Evolutionary conservation across 2,797 vertebrate species (phyloP).

Genomic region (Urosaurus nigricauda): DNA sequence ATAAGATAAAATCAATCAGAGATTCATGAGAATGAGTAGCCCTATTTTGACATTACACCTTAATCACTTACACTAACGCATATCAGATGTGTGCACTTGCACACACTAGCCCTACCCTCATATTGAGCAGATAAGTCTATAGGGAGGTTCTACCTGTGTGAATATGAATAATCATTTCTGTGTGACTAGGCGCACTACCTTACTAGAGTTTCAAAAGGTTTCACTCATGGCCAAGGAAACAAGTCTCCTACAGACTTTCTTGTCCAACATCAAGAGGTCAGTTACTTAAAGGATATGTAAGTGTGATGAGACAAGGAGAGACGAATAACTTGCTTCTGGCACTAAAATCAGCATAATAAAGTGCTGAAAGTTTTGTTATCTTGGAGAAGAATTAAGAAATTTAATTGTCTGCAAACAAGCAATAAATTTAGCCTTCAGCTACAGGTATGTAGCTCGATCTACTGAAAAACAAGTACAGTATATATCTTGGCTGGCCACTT

Average conservation of each 20-base stretch:
- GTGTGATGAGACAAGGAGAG: neutral
- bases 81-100: no score
- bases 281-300: neutral
- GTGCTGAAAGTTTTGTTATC: slow-evolving; percentile 34
- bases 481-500: slow-evolving; percentile 9
- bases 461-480: slow-evolving; percentile 44
- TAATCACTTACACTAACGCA: no score
- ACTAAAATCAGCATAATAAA: slow-evolving; percentile 26
- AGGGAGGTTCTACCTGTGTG: neutral
- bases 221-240: neutral
- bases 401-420: slow-evolving; percentile 25
- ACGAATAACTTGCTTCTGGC: neutral
- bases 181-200: neutral
- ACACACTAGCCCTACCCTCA: neutral
- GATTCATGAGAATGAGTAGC: no score
- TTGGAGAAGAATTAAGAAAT: neutral
- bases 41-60: no score
- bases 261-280: neutral
- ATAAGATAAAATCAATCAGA: neutral
- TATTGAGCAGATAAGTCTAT: no score
- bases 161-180: neutral
- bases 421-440: slow-evolving; percentile 15
- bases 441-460: slow-evolving; percentile 28
- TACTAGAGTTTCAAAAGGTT: neutral
- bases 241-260: neutral